Evolutionary conservation across 1,140 invertebrate genomes (phyloP).

Genomic region (Papilio dardanus): DNA sequence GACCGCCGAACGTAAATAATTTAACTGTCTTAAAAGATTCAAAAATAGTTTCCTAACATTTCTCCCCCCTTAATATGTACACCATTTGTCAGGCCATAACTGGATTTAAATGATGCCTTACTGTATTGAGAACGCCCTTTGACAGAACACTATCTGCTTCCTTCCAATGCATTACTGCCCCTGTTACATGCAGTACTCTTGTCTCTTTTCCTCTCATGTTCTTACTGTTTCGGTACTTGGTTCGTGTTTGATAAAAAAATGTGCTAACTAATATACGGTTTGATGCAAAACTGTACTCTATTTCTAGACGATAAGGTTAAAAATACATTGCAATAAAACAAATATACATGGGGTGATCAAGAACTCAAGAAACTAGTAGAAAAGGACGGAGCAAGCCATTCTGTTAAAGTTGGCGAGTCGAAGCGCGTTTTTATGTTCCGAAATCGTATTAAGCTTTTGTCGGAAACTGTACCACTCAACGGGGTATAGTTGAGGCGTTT

Average conservation of each 20-base stretch:
- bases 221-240: conserved; percentile 62
- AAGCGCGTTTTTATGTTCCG: conserved; percentile 82
- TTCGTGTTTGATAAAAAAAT: conserved; percentile 59
- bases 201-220: conserved; percentile 58
- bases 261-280: conserved; percentile 50
- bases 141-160: conserved; percentile 54
- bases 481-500: conserved; percentile 78
- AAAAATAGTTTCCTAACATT: conserved; percentile 82
- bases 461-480: conserved; percentile 80
- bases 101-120: conserved; percentile 78
- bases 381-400: conserved; percentile 69
- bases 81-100: conserved; percentile 82
- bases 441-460: conserved; percentile 83
- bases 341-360: conserved; percentile 51
- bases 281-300: conserved; percentile 44
- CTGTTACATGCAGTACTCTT: conserved; percentile 24
- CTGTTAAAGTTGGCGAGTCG: conserved; percentile 77
- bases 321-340: conserved; percentile 37
- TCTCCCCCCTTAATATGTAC: conserved; percentile 80
- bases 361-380: conserved; percentile 69
- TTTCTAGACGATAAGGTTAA: background rate
- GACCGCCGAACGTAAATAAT: conserved; percentile 79
- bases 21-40: conserved; percentile 83
- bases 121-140: conserved; percentile 66
- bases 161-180: conserved; percentile 45